phyloP scores from a whole-genome alignment of 2,888 invertebrate genomes.

The Creontiades dilutus region DNA sequence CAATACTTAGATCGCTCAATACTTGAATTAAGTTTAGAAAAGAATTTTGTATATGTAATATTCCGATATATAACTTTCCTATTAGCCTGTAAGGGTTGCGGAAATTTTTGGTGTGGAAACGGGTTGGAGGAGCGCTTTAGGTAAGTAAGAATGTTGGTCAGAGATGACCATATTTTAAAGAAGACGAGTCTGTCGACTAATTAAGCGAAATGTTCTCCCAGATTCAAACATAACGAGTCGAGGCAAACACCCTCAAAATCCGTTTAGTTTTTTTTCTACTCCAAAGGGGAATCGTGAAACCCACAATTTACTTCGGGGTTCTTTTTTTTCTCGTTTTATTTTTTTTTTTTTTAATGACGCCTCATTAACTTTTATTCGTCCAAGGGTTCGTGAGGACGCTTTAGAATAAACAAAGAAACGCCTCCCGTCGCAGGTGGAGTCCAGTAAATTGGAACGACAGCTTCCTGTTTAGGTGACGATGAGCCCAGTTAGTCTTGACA shows the following conservation, averaged over 20 bases:
- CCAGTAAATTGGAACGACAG: conserved; percentile 14
- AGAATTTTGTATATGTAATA: too few species aligned
- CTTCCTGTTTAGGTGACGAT: conserved; percentile 16
- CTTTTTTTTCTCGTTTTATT: too few species aligned
- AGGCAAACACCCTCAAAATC: conserved; percentile 25
- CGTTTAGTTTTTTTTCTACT: background rate
- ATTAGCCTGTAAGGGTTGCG: too few species aligned
- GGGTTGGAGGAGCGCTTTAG: too few species aligned
- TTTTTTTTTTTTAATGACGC: background rate
- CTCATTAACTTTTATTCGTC: conserved; percentile 10
- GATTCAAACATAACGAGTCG: background rate
- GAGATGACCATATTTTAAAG: background rate
- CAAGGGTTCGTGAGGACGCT: background rate
- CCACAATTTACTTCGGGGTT: background rate
- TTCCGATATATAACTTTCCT: too few species aligned
- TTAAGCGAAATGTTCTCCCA: conserved; percentile 25
- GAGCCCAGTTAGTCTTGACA: conserved; percentile 1
- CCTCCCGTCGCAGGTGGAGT: conserved; percentile 13
- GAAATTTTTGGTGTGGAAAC: too few species aligned
- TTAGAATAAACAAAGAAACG: conserved; percentile 30
- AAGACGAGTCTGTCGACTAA: background rate
- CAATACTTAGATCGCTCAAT: too few species aligned
- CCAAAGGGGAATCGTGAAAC: background rate
- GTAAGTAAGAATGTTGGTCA: too few species aligned
- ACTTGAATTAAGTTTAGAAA: too few species aligned